Percentiles rank a stretch among this genome's conserved stretches.
phyloP scores from a whole-genome alignment of 2,797 vertebrate genomes.

The Hozukius guyotensis region DNA sequence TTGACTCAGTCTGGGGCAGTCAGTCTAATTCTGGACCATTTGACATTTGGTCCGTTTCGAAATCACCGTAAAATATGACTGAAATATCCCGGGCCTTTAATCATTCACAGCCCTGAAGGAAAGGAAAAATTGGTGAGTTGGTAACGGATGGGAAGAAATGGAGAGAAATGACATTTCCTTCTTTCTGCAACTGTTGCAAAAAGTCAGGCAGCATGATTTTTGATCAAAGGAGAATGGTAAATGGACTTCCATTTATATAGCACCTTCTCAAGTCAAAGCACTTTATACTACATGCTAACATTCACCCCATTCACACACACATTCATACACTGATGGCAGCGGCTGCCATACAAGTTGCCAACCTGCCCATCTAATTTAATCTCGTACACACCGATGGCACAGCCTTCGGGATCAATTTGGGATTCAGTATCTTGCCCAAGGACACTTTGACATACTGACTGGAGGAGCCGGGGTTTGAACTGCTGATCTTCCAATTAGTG shows the following conservation, averaged over 20 bases:
- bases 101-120: constrained; percentile 19
- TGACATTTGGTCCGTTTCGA: constrained; percentile 47
- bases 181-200: constrained; percentile 4
- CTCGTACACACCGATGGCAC: background rate
- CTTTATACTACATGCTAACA: background rate
- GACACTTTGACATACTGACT: background rate
- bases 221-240: background rate
- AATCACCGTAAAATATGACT: constrained; percentile 33
- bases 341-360: background rate
- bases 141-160: background rate
- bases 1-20: constrained; percentile 34
- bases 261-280: background rate
- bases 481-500: background rate
- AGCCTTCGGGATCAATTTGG: background rate
- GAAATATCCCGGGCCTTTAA: constrained; percentile 33
- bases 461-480: background rate
- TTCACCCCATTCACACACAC: background rate
- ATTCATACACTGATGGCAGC: background rate
- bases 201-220: background rate
- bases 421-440: background rate
- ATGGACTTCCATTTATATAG: background rate
- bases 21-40: constrained; percentile 16
- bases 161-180: background rate
- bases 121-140: constrained; percentile 5
- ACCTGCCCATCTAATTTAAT: too few relatives aligned